These are phyloP conservation scores for Podiceps cristatus DNA, from an alignment of 2,113 vertebrate species.

Conservation along the genomic window DNA sequence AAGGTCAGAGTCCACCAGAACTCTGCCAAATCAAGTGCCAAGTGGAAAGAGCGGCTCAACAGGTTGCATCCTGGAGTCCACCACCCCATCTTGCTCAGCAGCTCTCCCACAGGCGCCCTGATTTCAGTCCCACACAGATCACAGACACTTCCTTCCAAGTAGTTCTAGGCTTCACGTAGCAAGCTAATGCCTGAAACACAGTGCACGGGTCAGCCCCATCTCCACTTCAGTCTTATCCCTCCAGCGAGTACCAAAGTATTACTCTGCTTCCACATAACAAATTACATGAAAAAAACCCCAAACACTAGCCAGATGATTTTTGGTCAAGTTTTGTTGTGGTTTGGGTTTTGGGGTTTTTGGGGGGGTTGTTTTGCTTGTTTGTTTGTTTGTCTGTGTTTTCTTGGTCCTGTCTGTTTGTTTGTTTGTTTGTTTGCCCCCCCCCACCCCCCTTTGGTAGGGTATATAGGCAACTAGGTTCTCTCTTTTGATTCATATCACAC, in stretches of 20 bases:
- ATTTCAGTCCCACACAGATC: background rate
- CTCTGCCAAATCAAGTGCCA: background rate
- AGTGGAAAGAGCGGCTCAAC: background rate
- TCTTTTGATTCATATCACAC: background rate
- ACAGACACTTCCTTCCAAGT: background rate
- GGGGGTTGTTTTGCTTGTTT: too few species aligned
- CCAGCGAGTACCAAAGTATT: background rate
- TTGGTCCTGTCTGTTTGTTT: too few species aligned
- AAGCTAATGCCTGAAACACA: background rate
- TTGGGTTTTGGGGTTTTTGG: too few species aligned
- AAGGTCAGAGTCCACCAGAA: background rate
- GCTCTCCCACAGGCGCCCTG: background rate
- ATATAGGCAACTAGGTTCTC: background rate
- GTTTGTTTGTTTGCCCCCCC: too few species aligned
- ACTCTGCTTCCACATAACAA: background rate
- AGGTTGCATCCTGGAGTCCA: background rate
- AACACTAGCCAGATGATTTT: background rate
- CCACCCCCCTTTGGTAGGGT: background rate
- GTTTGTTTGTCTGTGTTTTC: too few species aligned
- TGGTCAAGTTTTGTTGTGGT: too few species aligned
- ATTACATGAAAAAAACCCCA: background rate
- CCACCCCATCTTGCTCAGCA: background rate
- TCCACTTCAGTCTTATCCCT: background rate
- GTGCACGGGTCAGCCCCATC: rapidly evolving
- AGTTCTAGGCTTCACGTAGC: background rate